Evolutionary conservation across 2,113 vertebrate genomes (phyloP).

Genomic region (Donacobius atricapilla): DNA sequence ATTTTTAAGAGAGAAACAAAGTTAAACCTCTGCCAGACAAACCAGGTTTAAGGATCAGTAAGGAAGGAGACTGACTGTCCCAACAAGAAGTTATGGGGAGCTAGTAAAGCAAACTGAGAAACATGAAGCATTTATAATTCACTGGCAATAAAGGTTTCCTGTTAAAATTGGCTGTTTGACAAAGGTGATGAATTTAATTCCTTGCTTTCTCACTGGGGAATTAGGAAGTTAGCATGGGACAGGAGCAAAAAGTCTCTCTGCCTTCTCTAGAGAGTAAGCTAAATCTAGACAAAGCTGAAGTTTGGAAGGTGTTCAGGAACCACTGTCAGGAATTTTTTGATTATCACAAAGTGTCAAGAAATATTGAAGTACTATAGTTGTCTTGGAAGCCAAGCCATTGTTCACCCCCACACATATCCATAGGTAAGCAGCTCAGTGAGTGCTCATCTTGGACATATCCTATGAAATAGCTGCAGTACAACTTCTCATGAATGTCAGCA

Average conservation of each 20-base stretch:
- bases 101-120: slow-evolving; percentile 2
- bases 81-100: slow-evolving; percentile 16
- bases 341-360: background rate
- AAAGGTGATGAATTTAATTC: slow-evolving; percentile 40
- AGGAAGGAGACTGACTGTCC: slow-evolving; percentile 9
- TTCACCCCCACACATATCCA: background rate
- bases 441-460: background rate
- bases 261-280: background rate
- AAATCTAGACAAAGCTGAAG: background rate
- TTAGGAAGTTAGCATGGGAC: slow-evolving; percentile 8
- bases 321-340: background rate
- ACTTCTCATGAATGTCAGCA: background rate
- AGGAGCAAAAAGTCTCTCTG: background rate
- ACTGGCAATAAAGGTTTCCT: slow-evolving; percentile 49
- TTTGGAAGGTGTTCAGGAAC: slow-evolving; percentile 17
- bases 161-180: slow-evolving; percentile 52
- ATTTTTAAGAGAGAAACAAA: background rate
- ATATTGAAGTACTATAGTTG: background rate
- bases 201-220: background rate
- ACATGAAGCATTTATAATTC: slow-evolving; percentile 43
- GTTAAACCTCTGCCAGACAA: background rate
- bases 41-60: background rate
- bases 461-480: background rate
- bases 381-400: background rate
- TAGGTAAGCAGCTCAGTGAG: background rate